Base-by-base conservation (phyloP, 2,113 vertebrate species). In the Strix uralensis region DNA sequence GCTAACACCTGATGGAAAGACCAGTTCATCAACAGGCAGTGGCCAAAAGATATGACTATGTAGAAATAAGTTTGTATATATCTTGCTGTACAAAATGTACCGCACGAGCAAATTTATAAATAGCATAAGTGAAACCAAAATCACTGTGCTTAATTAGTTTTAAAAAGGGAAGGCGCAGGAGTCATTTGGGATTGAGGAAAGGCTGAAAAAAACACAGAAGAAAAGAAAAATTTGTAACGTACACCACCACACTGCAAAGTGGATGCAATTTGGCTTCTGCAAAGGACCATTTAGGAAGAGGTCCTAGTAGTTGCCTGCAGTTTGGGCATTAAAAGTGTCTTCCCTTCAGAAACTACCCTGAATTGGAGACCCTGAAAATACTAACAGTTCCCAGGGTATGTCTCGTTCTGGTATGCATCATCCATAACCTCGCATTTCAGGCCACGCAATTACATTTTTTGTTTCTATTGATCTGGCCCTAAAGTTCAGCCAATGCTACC, bases 341-440 rank as follows among this genome's bases (percentile, higher is more conserved):
- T 89, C 16, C 18, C 18, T 92, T 46, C 47, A 66, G 32, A 58
- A 59, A 66, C 17, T 3, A 5, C 19, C 3, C 17, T 19, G n/a
- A 26, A 13, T 9, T 18, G 23, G 55, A 57, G 34, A 71, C 14
- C 7, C 49, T 47, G 38, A 36, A 58, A 72, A 83, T 23, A 13
- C 22, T 13, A 62, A 22, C 4, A 75, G 29, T 32, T 5, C 20
- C 8, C 2, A 26, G 46, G 36, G 20, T 55, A 32, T 30, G 27
- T 23, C 11, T 4, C 5, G 12, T 29, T 65, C 51, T 36, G 59
- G 27, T 54, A 61, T 26, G 42, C 23, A 66, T 29, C 46, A 36
- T 22, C 30, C 42, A 54, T 7, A 49, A 23, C 20, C 7, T 51
- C 0, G 0, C 25, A 47, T 42, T 71, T 85, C 78, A 77, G 1